Evolutionary conservation across 2,113 vertebrate genomes (phyloP), one percentile per base, ranked within the genome.

Genomic region (Sclerurus mexicanus): DNA sequence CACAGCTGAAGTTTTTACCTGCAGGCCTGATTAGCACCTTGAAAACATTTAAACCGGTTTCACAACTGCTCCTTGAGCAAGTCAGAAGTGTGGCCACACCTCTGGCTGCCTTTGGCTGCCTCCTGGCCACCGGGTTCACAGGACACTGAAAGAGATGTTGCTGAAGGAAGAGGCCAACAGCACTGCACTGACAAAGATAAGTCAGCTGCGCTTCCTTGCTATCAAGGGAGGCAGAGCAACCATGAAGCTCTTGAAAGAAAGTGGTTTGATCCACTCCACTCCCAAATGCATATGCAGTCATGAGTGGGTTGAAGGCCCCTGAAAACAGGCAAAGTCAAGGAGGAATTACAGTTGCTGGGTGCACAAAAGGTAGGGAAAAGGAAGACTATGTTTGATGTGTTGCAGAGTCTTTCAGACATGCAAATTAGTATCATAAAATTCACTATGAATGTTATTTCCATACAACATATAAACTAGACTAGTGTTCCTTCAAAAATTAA

Each of bases 201-300:
- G 13, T 11, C 67, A 49, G 39, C 46, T 73, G n/a, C 30, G 71
- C 12, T 58, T 83, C 20, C 55, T 69, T 0, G 0, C 30, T 68
- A 16, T 49, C n/a, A 53, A 20, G 40, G 22, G 76, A 76, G 11
- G 46, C 15, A n/a, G 23, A 22, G 56, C 9, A 63, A 24, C 42
- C 1, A 2, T 14, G 46, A 56, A 77, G 22, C 28, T 89, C 76
- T 67, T 56, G 35, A 67, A 90, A 74, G 40, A 35, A 73, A 10
- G 10, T 23, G 0, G 0, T 42, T 63, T 37, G 12, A 22, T 53
- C 10, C 5, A 1, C 22, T 25, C 53, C 2, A 0, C 22, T 95
- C 44, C 22, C n/a, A 73, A 42, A 49, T 3, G 7, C 5, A 1
- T 66, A 90, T 68, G 73, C 63, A 35, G 50, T 50, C 14, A 14